These are phyloP conservation scores for Psilanteris sp. DNA, from an alignment of 1,140 invertebrate genomes.

Conservation along the genomic window DNA sequence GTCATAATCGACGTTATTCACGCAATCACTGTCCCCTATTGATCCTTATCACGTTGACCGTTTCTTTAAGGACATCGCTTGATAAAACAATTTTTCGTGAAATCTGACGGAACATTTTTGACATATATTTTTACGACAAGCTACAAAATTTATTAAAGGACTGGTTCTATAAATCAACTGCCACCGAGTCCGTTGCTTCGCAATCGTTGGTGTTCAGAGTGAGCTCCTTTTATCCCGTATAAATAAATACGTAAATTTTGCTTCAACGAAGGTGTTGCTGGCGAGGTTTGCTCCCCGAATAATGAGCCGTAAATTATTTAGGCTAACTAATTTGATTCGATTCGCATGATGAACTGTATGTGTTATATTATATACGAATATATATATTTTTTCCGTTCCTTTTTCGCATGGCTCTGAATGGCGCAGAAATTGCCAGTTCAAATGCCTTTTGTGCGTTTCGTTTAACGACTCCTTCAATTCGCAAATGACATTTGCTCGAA, in stretches of 20 bases:
- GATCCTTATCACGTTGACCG: constrained; percentile 34
- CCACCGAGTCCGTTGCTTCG: constrained; percentile 4
- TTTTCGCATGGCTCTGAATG: too few species aligned
- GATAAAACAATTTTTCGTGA: constrained; percentile 1
- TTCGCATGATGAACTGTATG: constrained; percentile 36
- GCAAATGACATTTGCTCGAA: background rate
- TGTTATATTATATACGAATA: constrained; percentile 17
- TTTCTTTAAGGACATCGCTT: too few species aligned
- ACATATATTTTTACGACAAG: constrained; percentile 15
- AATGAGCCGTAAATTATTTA: constrained; percentile 70
- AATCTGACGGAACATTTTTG: constrained; percentile 1
- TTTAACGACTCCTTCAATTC: constrained; percentile 10
- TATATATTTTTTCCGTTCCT: too few species aligned
- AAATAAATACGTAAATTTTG: constrained; percentile 47
- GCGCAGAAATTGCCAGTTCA: too few species aligned
- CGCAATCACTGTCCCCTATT: constrained; percentile 18
- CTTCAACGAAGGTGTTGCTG: constrained; percentile 31
- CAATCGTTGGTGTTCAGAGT: constrained; percentile 3
- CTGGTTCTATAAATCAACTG: constrained; percentile 25
- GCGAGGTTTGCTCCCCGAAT: constrained; percentile 43
- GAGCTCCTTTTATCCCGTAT: constrained; percentile 19
- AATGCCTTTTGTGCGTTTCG: too few species aligned
- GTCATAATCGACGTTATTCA: constrained; percentile 48
- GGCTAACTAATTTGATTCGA: constrained; percentile 43
- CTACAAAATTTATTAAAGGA: constrained; percentile 42